These are phyloP conservation scores for Sisor rabdophorus DNA, from an alignment of 2,113 vertebrate genomes.

Conservation along the genomic window DNA sequence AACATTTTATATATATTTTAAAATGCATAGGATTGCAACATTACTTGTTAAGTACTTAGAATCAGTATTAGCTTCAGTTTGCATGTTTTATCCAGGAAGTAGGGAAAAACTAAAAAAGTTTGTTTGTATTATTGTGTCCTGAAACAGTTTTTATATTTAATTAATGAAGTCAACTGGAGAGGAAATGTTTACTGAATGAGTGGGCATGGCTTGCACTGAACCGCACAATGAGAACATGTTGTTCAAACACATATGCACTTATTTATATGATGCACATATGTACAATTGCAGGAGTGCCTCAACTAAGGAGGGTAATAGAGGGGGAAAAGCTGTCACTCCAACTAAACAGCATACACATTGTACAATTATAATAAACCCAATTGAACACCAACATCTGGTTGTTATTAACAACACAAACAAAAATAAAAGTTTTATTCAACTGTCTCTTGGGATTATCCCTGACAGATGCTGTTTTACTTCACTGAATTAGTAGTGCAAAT, in stretches of 20 bases:
- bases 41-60: not conserved
- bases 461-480: slow-evolving; percentile 5
- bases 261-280: slow-evolving; percentile 11
- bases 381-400: not conserved
- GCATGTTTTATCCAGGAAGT: not conserved
- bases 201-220: not conserved
- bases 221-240: not conserved
- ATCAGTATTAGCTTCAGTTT: not conserved
- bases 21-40: not conserved
- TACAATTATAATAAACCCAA: not conserved
- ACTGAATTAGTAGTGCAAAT: not conserved
- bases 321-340: not conserved
- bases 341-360: not conserved
- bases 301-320: not conserved
- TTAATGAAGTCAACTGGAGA: slow-evolving; percentile 18
- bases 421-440: slow-evolving; percentile 1
- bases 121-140: not conserved
- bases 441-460: not conserved
- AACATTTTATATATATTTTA: not conserved
- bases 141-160: not conserved
- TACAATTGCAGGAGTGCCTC: not conserved
- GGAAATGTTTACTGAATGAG: slow-evolving; percentile 4
- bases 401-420: slow-evolving; percentile 4
- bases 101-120: not conserved
- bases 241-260: slow-evolving; percentile 4